Base-by-base conservation (phyloP, 2,888 invertebrate genomes). In the Oligia latruncula region DNA sequence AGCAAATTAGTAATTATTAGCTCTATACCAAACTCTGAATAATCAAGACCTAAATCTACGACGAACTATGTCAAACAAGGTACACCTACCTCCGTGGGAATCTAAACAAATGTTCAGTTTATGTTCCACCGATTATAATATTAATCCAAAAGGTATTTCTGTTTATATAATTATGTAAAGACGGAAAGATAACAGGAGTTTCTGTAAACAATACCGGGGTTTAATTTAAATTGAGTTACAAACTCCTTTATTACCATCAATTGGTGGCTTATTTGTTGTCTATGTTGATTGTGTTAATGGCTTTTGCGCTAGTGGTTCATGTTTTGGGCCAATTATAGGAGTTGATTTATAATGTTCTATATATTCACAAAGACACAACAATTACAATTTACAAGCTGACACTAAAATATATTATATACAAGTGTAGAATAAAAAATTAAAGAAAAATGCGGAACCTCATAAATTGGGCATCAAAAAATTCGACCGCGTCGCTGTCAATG, bases 141-240 rank as follows among this genome's bases (percentile, higher is more conserved):
- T 60, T 64, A 74, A 72, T 64, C 55, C 6, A 52, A 23, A 80
- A 52, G 23, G 35, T 70, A 71, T 58, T 72, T 68, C 46, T 64
- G 66, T 72, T 60, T 52, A 46, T 23, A 66, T 68, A 66, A 74
- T 52, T 58, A 20, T 4, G 52, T 11, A 17, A 49, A 55, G 29
- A 46, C 55, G 52, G 0, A 35, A 70, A 43, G 52, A 58, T 74
- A 66, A 20, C 58, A 23, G 35, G 58, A 60, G 35, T 67, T 78
- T 64, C 40, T 40, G 29, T 64, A 60, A 58, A 83, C 62, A 86
- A 64, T 60, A 74, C 60, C 74, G 40, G 3, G 65, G 64, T 71
- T 77, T 71, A 60, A 71, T 67, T 74, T 71, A 23, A 67, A 71
- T 84, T 83, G 64, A 78, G 83, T 84, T 77, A 74, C 55, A 46